Base-by-base conservation (phyloP, 2,113 vertebrate genomes). In the Lates calcarifer region DNA sequence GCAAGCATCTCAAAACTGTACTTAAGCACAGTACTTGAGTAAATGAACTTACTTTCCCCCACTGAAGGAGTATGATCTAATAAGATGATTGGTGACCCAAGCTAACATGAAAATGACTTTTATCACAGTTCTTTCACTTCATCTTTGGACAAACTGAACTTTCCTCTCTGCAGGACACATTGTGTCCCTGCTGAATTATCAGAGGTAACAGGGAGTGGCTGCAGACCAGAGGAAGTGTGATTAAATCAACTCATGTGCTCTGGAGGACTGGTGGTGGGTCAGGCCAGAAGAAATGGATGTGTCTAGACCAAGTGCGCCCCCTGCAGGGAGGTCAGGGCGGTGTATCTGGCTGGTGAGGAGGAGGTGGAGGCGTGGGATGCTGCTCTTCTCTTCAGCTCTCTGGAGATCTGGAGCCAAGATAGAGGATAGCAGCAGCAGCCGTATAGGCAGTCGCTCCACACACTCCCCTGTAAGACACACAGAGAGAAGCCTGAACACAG, bases 331-430 rank as follows among this genome's bases (percentile, higher is more conserved):
- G 71, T 22, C 43, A 93, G 75, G 51, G 89, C 47, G 0, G 13
- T 81, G 86, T 86, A 93, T 79, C 81, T 89, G 73, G 55, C 78
- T n/a, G 90, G 86, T 15, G 86, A 88, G 28, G 72, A 64, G 41
- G 84, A 79, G 39, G 86, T 79, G 65, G 87, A 63, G 80, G 90
- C 69, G 89, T 92, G 77, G 80, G 88, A 73, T 70, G 91, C 88
- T 51, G 93, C 91, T 88, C 94, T 92, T 87, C 89, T 90, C 81
- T 95, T 95, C 43, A 95, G 90, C 75, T 95, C 95, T 51, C 93
- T 87, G 66, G 94, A 94, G 84, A 95, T 93, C 82, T 94, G 93
- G 61, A 93, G 92, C 93, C 93, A 95, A 85, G 94, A 95, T 56
- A 95, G 84, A 0, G 89, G 72, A 65, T 94, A 94, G 85, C 93